phyloP scores from a whole-genome alignment of 2,113 vertebrate species.

The Halcyon senegalensis region DNA sequence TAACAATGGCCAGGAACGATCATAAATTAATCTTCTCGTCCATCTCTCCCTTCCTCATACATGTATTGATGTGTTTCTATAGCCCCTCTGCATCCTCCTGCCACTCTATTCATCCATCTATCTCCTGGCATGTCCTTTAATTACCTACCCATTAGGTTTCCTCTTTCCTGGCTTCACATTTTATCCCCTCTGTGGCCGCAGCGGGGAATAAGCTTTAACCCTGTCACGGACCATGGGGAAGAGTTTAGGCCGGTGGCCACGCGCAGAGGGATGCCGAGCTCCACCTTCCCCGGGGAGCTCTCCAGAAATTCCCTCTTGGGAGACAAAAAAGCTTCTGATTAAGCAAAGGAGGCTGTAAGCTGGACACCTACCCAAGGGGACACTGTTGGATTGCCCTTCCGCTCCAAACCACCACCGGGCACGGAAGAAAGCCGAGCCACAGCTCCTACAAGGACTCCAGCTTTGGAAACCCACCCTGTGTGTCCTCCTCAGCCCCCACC shows the following conservation, averaged over 20 bases:
- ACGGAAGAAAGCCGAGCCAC: not conserved
- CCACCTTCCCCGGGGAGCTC: accelerated
- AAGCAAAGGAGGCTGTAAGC: not conserved
- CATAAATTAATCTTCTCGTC: not conserved
- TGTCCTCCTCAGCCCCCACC: not conserved
- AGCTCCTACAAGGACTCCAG: not conserved
- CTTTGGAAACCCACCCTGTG: not conserved
- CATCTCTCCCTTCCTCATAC: not conserved
- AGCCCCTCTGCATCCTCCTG: not conserved
- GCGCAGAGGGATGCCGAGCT: too few relatives aligned
- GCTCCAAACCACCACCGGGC: not conserved
- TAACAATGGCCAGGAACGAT: not conserved
- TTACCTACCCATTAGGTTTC: constrained; percentile 53
- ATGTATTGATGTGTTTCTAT: constrained; percentile 30
- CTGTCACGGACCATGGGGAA: not conserved
- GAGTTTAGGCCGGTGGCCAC: not conserved
- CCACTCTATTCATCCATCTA: not conserved
- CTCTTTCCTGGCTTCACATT: not conserved
- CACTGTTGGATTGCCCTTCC: accelerated
- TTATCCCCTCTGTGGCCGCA: not conserved
- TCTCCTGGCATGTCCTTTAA: constrained; percentile 43
- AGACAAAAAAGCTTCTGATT: not conserved
- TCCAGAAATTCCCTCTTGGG: not conserved
- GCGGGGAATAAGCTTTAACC: not conserved
- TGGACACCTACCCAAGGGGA: not conserved